phyloP scores from a whole-genome alignment of 2,113 vertebrate genomes.

The Phoxinus phoxinus region DNA sequence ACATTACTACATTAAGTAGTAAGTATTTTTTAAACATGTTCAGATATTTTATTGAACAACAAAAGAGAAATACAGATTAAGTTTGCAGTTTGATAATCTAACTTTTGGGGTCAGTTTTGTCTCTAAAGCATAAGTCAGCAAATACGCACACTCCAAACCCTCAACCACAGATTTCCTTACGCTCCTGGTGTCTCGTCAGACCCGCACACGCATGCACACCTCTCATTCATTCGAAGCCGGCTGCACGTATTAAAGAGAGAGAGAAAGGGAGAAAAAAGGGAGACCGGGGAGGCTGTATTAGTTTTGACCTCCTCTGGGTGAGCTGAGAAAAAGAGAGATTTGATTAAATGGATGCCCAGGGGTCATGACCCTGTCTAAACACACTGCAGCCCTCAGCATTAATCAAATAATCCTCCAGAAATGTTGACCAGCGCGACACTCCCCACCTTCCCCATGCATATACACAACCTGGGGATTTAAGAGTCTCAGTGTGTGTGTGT shows the following conservation, averaged over 20 bases:
- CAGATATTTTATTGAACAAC: not conserved
- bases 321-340: slow-evolving; percentile 81
- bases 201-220: not conserved
- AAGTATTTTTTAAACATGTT: not conserved
- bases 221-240: not conserved
- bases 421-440: slow-evolving; percentile 77
- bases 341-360: slow-evolving; percentile 89
- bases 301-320: slow-evolving; percentile 76
- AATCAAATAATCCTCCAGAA: slow-evolving; percentile 84
- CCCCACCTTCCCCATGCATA: slow-evolving; percentile 39
- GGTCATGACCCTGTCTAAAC: slow-evolving; percentile 86
- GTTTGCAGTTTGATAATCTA: not conserved
- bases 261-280: slow-evolving; percentile 29
- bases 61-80: not conserved
- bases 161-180: not conserved
- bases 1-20: too few relatives aligned
- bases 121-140: not conserved
- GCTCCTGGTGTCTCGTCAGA: not conserved
- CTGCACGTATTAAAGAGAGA: slow-evolving; percentile 13
- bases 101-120: not conserved
- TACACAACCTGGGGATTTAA: slow-evolving; percentile 41
- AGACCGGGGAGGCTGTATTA: slow-evolving; percentile 56
- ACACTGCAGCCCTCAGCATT: slow-evolving; percentile 85
- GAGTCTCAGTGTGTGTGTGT: slow-evolving; percentile 2
- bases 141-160: not conserved